Base-by-base conservation (phyloP, 2,888 invertebrate species). In the Crocallis elinguaria region DNA sequence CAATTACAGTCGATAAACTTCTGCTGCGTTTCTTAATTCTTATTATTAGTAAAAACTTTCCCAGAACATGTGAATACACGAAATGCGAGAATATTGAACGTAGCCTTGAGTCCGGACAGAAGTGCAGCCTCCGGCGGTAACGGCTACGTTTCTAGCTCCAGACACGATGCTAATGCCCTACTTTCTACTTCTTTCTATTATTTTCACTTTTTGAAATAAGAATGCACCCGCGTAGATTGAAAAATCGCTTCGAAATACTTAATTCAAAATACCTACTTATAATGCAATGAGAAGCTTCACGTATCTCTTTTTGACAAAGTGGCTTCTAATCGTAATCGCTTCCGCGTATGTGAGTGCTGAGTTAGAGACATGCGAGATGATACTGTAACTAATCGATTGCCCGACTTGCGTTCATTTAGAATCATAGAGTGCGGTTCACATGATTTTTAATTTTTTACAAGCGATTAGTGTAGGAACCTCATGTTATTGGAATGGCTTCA, bases 1-100 rank as follows among this genome's bases (percentile, higher is more conserved):
- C 82, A 76, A 84, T 88, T 88, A 88, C 89, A 89, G 88, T 88
- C 88, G 86, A 89, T 88, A 84, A 88, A 88, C 82, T 88, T 88
- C 84, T 81, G 90, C 90, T 91, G 89, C 88, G 89, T 89, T 90
- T 90, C 87, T 88, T 89, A 82, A 88, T 83, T 84, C 86, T 86
- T 87, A 82, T 84, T 91, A 82, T 42, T 54, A 54, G 53, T 49
- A 43, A 81, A 73, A 78, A 82, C 77, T 82, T 85, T 86, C 80
- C 86, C 86, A 82, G 84, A 81, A 80, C 77, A 84, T 90, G 90
- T 90, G 88, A 88, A 89, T 90, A 90, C 90, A 90, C 89, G 74
- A 84, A 79, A 80, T 78, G 77, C 80, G 82, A 82, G 77, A 76
- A 81, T 78, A 73, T 80, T 75, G 71, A 72, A 72, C 81, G 85